Evolutionary conservation across 2,797 vertebrate genomes (phyloP).

Genomic region (Sebastes nivosus): DNA sequence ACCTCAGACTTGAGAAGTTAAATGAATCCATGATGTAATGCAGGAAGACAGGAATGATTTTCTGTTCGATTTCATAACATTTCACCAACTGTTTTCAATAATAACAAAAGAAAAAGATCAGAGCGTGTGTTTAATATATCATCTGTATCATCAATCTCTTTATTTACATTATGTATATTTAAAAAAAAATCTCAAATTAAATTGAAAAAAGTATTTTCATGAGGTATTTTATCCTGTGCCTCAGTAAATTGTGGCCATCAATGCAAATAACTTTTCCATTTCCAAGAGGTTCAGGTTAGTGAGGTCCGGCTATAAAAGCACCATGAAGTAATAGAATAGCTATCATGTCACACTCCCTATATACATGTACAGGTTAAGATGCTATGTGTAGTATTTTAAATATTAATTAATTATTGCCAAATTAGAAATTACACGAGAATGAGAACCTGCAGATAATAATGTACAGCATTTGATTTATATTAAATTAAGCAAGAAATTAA

Average conservation of each 20-base stretch:
- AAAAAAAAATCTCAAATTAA: not conserved
- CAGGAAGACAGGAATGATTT: not conserved
- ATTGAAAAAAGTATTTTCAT: not conserved
- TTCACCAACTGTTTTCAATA: not conserved
- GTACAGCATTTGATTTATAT: not conserved
- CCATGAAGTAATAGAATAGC: not conserved
- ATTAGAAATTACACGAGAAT: not conserved
- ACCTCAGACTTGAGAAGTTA: not conserved
- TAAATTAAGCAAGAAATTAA: not conserved
- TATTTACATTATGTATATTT: not conserved
- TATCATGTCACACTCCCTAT: not conserved
- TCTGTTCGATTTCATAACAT: not conserved
- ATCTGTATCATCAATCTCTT: not conserved
- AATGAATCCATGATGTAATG: not conserved
- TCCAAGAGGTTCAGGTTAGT: constrained; percentile 20
- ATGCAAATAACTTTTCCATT: not conserved
- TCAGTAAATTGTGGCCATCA: too few relatives aligned
- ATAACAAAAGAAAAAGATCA: not conserved
- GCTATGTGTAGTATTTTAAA: constrained; percentile 25
- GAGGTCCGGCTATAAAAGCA: not conserved
- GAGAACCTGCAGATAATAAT: not conserved
- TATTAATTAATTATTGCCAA: not conserved
- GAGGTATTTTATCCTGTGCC: too few relatives aligned
- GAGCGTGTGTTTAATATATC: not conserved
- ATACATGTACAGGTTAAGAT: not conserved